A percentile compares a stretch with the other conserved stretches of the same genome.
Evolutionary conservation across 2,888 invertebrate genomes (phyloP).

Genomic region (Glomeris marginata): DNA sequence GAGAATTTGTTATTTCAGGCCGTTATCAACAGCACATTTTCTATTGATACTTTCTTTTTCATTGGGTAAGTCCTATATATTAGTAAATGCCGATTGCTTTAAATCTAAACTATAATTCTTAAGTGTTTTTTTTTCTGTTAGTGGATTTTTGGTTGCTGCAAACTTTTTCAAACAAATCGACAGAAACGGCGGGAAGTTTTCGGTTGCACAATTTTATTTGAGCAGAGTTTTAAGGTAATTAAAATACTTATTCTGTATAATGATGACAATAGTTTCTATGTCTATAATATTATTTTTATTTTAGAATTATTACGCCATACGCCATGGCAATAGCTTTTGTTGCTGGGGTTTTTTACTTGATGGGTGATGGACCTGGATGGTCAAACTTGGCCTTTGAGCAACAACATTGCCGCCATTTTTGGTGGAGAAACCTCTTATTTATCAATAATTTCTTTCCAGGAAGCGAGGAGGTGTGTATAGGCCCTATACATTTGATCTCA

Average conservation of each 20-base stretch:
- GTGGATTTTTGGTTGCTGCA: too few species aligned
- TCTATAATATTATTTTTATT: neutral
- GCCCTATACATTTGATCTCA: too few species aligned
- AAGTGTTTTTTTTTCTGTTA: too few species aligned
- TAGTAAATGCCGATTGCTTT: too few species aligned
- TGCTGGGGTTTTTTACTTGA: constrained; percentile 4
- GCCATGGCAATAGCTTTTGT: constrained; percentile 11
- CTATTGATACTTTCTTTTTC: constrained; percentile 4
- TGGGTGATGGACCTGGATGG: constrained; percentile 14
- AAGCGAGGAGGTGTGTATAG: too few species aligned
- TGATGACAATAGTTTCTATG: neutral
- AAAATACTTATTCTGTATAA: neutral
- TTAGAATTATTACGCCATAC: constrained; percentile 11
- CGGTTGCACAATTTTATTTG: neutral
- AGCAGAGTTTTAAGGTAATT: too few species aligned
- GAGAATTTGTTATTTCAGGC: neutral
- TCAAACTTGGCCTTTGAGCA: neutral
- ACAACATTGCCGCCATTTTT: constrained; percentile 8
- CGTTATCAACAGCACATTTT: constrained; percentile 1
- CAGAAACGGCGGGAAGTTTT: neutral
- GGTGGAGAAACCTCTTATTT: constrained; percentile 15
- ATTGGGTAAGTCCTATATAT: neutral
- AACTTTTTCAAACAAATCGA: too few species aligned
- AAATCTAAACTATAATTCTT: too few species aligned
- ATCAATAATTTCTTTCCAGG: constrained; percentile 12